Base-by-base conservation (phyloP, 2,888 invertebrate genomes). In the Diadegma fenestrale region DNA sequence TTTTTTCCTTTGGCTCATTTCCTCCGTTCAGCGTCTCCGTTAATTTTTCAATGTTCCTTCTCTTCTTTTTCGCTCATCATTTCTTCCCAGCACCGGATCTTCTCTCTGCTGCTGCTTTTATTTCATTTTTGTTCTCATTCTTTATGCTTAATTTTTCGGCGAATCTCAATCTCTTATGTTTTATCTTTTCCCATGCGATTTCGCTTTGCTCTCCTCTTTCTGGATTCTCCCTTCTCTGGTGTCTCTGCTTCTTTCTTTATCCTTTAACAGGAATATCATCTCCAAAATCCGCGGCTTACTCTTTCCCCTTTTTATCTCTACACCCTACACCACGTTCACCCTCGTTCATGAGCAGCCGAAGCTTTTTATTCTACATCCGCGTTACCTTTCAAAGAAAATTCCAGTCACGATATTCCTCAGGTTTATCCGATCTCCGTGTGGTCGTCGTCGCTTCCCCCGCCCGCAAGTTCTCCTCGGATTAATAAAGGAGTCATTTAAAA, bases 211-310 rank as follows among this genome's bases (percentile, higher is more conserved):
- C 80, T 72, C 69, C 83, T 54, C 68, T 84, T 45, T 82, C 72
- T 58, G 69, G 80, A 85, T 86, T 83, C 85, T 87, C 85, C 72
- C 73, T 85, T 87, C 83, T 83, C 48, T 80, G 73, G 77, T 69
- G 48, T 45, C 22, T 3, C 71, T 48, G 63, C 54, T 63, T 45
- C 61, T n/a, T n/a, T n/a, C 69, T 71, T 48, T 8, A 72, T 26
- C 30, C 48, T 58, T 58, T 58, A 58, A 26, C 58, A 64, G 66
- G 58, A 19, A 51, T 61, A 69, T 64, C 69, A 58, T 75, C 54
- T 54, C 26, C 71, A 71, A 54, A 78, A 75, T 63, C 37, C 68
- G 14, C 2, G 10, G 43, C 41, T 43, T 51, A 4, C 51, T 51
- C 51, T 71, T 33, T 37, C 4, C 19, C 17, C 22, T 37, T 66